These are phyloP conservation scores for Iphiclides podalirius DNA, from an alignment of 2,888 invertebrate species.

Conservation along the genomic window DNA sequence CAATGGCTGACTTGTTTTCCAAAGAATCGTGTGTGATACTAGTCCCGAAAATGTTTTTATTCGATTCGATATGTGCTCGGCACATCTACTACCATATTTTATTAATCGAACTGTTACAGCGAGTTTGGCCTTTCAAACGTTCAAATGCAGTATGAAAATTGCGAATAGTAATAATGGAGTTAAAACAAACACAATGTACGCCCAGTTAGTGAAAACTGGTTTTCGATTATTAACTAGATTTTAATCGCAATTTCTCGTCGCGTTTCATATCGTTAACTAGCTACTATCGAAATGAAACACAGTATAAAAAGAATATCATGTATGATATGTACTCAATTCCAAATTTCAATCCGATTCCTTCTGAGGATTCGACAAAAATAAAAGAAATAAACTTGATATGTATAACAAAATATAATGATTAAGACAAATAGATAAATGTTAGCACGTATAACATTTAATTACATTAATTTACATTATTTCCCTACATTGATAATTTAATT, in stretches of 20 bases:
- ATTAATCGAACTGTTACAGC: background rate
- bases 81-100: background rate
- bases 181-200: background rate
- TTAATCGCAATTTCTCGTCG: background rate
- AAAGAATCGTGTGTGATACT: background rate
- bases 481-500: no score
- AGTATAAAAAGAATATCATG: background rate
- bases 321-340: background rate
- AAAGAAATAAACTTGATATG: background rate
- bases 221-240: background rate
- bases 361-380: no score
- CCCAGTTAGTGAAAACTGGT: background rate
- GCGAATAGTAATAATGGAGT: background rate
- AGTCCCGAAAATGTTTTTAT: background rate
- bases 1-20: conserved; percentile 5
- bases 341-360: background rate
- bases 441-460: no score
- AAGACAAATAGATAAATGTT: background rate
- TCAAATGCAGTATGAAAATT: background rate
- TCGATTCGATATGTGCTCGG: background rate
- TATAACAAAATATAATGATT: background rate
- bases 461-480: no score
- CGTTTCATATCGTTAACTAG: no score
- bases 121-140: background rate
- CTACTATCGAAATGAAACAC: no score